Evolutionary conservation across 2,888 invertebrate genomes (phyloP).

Genomic region (Sialis lutaria): DNA sequence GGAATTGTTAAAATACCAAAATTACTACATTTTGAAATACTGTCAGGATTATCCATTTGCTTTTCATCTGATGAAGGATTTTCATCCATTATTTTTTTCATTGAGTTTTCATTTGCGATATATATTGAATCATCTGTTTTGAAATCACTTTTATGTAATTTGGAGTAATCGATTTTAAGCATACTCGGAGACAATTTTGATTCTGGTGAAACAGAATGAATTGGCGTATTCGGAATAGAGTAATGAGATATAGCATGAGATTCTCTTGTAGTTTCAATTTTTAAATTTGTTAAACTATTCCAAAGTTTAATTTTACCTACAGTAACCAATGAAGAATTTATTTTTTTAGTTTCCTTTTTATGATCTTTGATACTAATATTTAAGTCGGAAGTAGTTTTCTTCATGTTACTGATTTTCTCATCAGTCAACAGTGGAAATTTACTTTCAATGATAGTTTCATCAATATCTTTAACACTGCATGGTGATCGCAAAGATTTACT

Average conservation of each 20-base stretch:
- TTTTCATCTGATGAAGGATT: neutral
- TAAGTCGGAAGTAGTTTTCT: conserved; percentile 4
- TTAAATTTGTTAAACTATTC: conserved; percentile 25
- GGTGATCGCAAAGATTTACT: conserved; percentile 5
- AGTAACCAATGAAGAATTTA: neutral
- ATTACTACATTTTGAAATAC: conserved; percentile 4
- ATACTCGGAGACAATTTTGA: conserved; percentile 17
- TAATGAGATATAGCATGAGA: conserved; percentile 16
- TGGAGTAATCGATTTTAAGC: conserved; percentile 20
- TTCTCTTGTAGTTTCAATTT: conserved; percentile 12
- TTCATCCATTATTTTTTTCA: too few relatives aligned
- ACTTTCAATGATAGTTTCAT: neutral
- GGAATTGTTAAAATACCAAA: conserved; percentile 11
- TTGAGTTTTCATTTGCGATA: neutral
- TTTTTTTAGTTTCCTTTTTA: conserved; percentile 13
- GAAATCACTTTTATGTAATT: conserved; percentile 5
- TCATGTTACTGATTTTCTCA: neutral
- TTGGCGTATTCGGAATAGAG: conserved; percentile 22
- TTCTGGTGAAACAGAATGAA: conserved; percentile 9
- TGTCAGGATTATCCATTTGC: neutral
- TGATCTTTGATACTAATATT: conserved; percentile 13
- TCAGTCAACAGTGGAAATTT: neutral
- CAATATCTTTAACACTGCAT: conserved; percentile 1
- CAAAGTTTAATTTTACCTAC: conserved; percentile 23
- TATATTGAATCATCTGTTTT: neutral